A percentile compares a stretch with the other conserved stretches of the same genome.
phyloP scores from a whole-genome alignment of 1,140 invertebrate genomes.

The Drosophila rhopaloa region DNA sequence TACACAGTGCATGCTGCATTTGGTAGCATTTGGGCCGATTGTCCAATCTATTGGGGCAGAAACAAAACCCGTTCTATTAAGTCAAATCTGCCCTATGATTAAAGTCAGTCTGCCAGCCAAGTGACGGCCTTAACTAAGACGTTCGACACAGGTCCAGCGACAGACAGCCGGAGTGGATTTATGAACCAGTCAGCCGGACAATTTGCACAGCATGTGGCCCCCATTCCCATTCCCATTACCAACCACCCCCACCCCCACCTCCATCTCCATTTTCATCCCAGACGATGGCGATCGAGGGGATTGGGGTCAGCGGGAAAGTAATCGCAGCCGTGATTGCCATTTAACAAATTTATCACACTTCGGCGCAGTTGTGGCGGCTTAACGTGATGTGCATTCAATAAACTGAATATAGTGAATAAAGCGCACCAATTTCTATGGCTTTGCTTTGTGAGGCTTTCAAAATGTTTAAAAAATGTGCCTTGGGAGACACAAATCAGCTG shows the following conservation, averaged over 20 bases:
- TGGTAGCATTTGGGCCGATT: neutral
- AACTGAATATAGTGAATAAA: slow-evolving; percentile 4
- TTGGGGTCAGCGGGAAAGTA: slow-evolving; percentile 45
- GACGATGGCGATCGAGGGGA: slow-evolving; percentile 11
- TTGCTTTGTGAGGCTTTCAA: slow-evolving; percentile 13
- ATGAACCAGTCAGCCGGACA: slow-evolving; percentile 49
- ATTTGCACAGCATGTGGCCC: slow-evolving; percentile 73
- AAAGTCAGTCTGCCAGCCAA: slow-evolving; percentile 57
- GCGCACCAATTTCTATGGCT: slow-evolving; percentile 7
- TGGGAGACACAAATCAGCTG: slow-evolving; percentile 2
- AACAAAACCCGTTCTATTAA: slow-evolving; percentile 58
- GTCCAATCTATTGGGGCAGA: neutral
- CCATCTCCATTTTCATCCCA: slow-evolving; percentile 33
- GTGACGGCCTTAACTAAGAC: slow-evolving; percentile 64
- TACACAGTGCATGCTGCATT: slow-evolving; percentile 1
- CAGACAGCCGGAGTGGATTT: slow-evolving; percentile 35
- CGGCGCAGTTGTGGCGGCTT: slow-evolving; percentile 36
- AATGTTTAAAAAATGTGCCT: neutral
- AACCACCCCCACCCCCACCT: neutral
- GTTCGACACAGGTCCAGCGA: slow-evolving; percentile 57
- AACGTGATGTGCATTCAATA: slow-evolving; percentile 42
- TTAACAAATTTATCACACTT: slow-evolving; percentile 52
- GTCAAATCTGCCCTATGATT: slow-evolving; percentile 67
- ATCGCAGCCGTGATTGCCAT: slow-evolving; percentile 38
- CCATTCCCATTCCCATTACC: slow-evolving; percentile 18